Percentiles rank a stretch among this genome's conserved stretches.
phyloP scores from a whole-genome alignment of 2,888 invertebrate genomes.

The Cristatella mucedo region DNA sequence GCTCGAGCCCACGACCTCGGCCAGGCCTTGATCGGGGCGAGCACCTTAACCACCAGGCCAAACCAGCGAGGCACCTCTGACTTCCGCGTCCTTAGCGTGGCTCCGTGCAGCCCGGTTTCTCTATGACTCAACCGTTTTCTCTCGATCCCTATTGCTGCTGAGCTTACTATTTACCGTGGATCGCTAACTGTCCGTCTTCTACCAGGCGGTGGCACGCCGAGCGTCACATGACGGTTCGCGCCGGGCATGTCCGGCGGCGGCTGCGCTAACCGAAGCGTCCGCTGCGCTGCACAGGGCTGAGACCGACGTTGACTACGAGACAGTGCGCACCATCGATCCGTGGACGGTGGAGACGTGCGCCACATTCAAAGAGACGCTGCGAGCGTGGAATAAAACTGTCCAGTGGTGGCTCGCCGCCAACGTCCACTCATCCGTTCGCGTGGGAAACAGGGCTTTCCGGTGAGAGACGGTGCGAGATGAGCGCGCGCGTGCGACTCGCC shows the following conservation, averaged over 20 bases:
- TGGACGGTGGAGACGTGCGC: slow-evolving; percentile 63
- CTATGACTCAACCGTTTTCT: too few species aligned
- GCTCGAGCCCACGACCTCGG: too few species aligned
- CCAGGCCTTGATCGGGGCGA: too few species aligned
- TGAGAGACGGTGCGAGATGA: not conserved
- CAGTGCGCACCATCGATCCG: slow-evolving; percentile 53
- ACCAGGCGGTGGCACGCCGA: too few species aligned
- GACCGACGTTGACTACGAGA: slow-evolving; percentile 44
- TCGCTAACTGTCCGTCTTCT: too few species aligned
- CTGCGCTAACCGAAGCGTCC: not conserved
- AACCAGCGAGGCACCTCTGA: too few species aligned
- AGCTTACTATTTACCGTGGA: too few species aligned
- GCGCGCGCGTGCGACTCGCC: too few species aligned
- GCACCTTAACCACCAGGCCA: too few species aligned
- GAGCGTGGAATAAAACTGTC: slow-evolving; percentile 84
- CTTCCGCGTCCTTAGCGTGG: too few species aligned
- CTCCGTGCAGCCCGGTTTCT: too few species aligned
- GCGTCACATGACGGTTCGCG: not conserved
- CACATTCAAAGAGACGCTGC: slow-evolving; percentile 71
- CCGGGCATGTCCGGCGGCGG: not conserved
- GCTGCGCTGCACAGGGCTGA: slow-evolving; percentile 10
- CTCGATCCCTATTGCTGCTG: too few species aligned
- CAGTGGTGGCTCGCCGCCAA: slow-evolving; percentile 89
- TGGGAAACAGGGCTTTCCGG: slow-evolving; percentile 6
- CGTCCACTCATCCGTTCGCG: slow-evolving; percentile 68